Evolutionary conservation across 2,888 invertebrate genomes (phyloP), one percentile per base, ranked within the genome.

Genomic region (Eulithis prunata): DNA sequence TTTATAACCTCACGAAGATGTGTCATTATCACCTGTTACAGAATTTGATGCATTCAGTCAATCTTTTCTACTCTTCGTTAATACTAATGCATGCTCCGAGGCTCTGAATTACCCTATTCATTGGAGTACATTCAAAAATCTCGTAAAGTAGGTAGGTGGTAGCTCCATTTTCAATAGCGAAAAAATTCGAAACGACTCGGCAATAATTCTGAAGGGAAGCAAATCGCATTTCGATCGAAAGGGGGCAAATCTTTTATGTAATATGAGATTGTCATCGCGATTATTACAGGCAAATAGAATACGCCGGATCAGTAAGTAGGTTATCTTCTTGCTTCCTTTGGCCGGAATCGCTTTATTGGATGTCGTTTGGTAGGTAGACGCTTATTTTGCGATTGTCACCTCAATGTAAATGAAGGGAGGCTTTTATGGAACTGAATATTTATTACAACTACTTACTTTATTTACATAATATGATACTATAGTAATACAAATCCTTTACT

Each of bases 251-350:
- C 92, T 93, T 93, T 93, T 93, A 91, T 92, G 91, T 91, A 91
- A 91, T 92, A 93, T 91, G 87, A 92, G 91, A 93, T 93, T 91
- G 93, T 93, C 93, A 93, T 92, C 91, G 92, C 91, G 91, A 92
- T 92, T 93, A 93, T 93, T 92, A 92, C 90, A 91, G 90, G 91
- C 90, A 92, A 93, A 93, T 93, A 92, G 93, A 92, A 92, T 91
- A 91, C 91, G 88, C 85, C 86, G 88, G 90, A 90, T 90, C 92
- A 86, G 88, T 92, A 93, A 93, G 89, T 91, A 89, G 93, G 92
- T 93, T 93, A 93, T 91, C 90, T 87, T 78, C 87, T 85, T 86
- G 87, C 90, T 91, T 91, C 92, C 89, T 88, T 88, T 87, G 87
- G 85, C 82, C 81, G 84, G 83, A 89, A 90, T 88, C 85, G 86